A percentile compares a stretch with the other conserved stretches of the same genome.
phyloP scores from a whole-genome alignment of 2,888 invertebrate genomes.

The Ophion ventricosus region DNA sequence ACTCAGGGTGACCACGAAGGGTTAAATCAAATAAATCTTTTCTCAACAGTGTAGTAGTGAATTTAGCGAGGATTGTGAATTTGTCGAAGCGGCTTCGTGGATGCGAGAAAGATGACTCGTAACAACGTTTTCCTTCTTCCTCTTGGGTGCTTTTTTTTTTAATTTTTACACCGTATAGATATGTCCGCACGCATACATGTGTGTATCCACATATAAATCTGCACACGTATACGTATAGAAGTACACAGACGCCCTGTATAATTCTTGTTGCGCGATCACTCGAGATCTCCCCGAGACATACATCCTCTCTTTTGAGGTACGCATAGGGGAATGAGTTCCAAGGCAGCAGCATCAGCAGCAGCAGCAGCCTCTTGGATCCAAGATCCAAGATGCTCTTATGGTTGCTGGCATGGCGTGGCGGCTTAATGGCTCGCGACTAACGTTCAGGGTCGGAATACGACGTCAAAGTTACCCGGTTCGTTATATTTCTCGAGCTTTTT shows the following conservation, averaged over 20 bases:
- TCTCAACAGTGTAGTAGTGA: not conserved
- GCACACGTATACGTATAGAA: constrained; percentile 16
- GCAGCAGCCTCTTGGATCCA: constrained; percentile 1
- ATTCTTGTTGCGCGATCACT: constrained; percentile 32
- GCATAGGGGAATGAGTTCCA: constrained; percentile 7
- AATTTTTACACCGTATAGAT: not conserved
- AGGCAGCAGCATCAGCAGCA: not conserved
- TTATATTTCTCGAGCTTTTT: constrained; percentile 23
- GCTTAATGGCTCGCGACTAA: constrained; percentile 78
- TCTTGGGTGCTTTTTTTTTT: constrained; percentile 19
- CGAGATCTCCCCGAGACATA: constrained; percentile 31
- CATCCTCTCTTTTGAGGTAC: constrained; percentile 29
- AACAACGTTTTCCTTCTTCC: constrained; percentile 30
- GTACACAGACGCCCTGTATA: not conserved
- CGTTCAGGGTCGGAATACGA: constrained; percentile 72
- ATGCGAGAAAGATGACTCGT: constrained; percentile 52
- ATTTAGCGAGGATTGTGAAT: constrained; percentile 62
- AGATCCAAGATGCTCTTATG: constrained; percentile 69
- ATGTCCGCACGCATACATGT: not conserved
- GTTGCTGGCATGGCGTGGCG: constrained; percentile 75
- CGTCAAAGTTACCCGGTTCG: constrained; percentile 47
- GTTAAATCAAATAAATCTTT: not conserved
- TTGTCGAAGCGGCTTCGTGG: constrained; percentile 61
- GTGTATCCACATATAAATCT: constrained; percentile 7
- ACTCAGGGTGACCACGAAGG: no score